Base-by-base conservation (phyloP, 2,113 vertebrate species). In the Leptobrachium leishanense region DNA sequence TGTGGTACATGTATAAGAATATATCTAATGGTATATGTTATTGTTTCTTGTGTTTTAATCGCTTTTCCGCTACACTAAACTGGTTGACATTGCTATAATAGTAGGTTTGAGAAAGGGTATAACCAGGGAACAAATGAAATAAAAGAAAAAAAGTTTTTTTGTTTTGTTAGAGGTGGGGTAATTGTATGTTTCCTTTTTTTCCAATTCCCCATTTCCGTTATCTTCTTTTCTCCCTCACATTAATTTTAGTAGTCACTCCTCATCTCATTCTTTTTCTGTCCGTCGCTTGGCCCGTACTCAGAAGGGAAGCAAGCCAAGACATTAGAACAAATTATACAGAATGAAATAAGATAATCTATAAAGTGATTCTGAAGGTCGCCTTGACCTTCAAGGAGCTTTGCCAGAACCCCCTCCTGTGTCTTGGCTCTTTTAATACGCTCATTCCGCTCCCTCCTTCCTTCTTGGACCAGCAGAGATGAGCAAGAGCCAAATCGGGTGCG, bases 281-380 rank as follows among this genome's bases (percentile, higher is more conserved):
- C 39, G 41, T 41, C 43, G 43, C 46, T 79, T 79, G 77, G 77
- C 77, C 70, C 46, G n/a, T 57, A 41, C 63, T 73, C 72, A 67
- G 57, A 41, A 73, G 77, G 77, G 77, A 79, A 79, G 77, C 77
- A 50, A 79, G 77, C 77, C 77, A 79, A 79, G 70, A 79, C 77
- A 79, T 79, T 79, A 79, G 77, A 68, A 73, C 77, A 79, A 79
- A 79, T 79, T 79, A 79, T 79, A 79, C 77, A 79, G 70, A 73
- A 79, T 79, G 77, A 79, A 79, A 79, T 72, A 79, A 79, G 77
- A 79, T 79, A 79, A 79, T 79, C 77, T 79, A 79, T 79, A 79
- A 79, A 79, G 77, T 79, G 77, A 79, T 79, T 79, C 70, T 79
- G 77, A 79, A 79, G 77, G 77, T 79, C 70, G 65, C 67, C 20